A percentile compares a stretch with the other conserved stretches of the same genome.
These are phyloP conservation scores for Clupea harengus DNA, from an alignment of 2,113 vertebrate species.

Conservation along the genomic window DNA sequence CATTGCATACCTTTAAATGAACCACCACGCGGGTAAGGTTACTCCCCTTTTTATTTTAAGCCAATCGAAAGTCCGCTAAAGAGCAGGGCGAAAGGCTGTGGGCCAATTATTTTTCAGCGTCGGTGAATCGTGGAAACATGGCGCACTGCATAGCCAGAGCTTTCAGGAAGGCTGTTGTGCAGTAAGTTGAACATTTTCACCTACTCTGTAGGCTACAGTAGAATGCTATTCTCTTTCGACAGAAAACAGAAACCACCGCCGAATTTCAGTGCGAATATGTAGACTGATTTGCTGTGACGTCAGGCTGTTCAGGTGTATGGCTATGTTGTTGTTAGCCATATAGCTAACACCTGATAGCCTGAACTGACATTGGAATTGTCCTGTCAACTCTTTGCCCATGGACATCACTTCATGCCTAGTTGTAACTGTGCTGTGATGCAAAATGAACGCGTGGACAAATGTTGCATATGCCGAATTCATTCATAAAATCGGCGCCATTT, in stretches of 20 bases:
- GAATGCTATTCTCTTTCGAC: background rate
- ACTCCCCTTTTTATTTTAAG: constrained; percentile 21
- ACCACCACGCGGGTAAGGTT: background rate
- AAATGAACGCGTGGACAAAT: background rate
- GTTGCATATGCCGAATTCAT: background rate
- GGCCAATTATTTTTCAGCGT: constrained; percentile 56
- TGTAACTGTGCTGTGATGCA: background rate
- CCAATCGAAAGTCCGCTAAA: constrained; percentile 54
- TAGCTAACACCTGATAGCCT: background rate
- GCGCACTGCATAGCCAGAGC: constrained; percentile 59
- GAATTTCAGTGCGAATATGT: background rate
- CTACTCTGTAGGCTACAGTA: background rate
- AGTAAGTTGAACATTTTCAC: constrained; percentile 64
- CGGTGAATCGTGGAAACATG: constrained; percentile 61
- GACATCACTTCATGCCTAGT: background rate
- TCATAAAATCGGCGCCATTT: background rate
- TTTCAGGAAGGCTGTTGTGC: constrained; percentile 45
- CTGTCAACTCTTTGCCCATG: background rate
- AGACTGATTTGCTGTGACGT: background rate
- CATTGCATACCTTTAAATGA: constrained; percentile 50
- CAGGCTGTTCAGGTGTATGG: background rate
- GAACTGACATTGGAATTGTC: background rate
- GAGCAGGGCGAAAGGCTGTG: rapidly evolving
- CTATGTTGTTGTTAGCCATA: constrained; percentile 3
- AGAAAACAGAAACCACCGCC: background rate